These are phyloP conservation scores for Falco punctatus DNA, from an alignment of 2,113 vertebrate genomes.

Conservation along the genomic window DNA sequence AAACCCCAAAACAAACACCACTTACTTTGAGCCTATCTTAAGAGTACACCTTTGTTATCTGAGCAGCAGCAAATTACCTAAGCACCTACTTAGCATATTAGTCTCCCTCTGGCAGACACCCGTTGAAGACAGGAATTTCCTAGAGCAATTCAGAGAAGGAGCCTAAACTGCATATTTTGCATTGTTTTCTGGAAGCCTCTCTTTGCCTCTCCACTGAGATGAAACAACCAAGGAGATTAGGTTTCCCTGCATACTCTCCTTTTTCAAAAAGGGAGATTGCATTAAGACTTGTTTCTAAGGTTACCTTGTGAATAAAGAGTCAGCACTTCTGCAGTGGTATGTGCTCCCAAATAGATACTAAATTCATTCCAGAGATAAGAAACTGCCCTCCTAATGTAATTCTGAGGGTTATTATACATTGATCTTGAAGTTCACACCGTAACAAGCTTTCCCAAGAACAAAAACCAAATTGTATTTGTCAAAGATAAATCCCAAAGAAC, in stretches of 20 bases:
- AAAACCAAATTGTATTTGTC: neutral
- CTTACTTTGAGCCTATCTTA: neutral
- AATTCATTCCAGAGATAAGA: neutral
- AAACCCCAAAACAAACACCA: neutral
- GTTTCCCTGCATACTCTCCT: neutral
- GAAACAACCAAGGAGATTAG: neutral
- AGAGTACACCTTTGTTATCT: neutral
- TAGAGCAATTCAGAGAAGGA: neutral
- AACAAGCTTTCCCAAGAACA: neutral
- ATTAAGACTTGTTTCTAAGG: neutral
- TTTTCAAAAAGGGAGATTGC: neutral
- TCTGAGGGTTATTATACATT: neutral
- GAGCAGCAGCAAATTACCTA: neutral
- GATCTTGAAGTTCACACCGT: neutral
- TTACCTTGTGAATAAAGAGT: neutral
- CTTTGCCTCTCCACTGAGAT: neutral
- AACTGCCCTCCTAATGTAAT: neutral
- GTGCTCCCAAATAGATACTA: neutral
- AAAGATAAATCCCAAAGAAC: neutral
- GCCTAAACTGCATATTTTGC: neutral
- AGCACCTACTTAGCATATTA: neutral
- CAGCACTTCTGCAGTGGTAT: neutral
- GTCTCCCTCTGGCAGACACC: neutral
- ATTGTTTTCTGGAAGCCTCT: neutral
- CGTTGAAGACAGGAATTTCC: slow-evolving; percentile 2